A percentile compares a stretch with the other conserved stretches of the same genome.
These are phyloP conservation scores for Salvelinus alpinus DNA, from an alignment of 2,113 vertebrate species.

Conservation along the genomic window DNA sequence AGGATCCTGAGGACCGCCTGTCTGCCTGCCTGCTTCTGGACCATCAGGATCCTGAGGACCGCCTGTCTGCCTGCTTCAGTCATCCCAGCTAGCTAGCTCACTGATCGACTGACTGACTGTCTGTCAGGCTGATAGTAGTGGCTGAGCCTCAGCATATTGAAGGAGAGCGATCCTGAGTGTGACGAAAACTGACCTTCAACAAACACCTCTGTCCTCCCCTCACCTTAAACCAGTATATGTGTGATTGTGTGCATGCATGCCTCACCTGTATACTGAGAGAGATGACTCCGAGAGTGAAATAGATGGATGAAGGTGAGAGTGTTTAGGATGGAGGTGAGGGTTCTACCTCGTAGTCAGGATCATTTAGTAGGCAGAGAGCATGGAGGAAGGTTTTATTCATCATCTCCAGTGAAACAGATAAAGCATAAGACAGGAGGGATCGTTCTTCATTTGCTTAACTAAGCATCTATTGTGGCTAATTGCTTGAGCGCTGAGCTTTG, in stretches of 20 bases:
- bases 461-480: conserved; percentile 31
- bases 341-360: not conserved
- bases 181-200: not conserved
- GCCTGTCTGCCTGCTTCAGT: not conserved
- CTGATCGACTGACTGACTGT: not conserved
- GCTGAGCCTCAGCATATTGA: not conserved
- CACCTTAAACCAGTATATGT: not conserved
- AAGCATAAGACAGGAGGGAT: not conserved
- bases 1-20: too few relatives aligned
- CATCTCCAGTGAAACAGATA: conserved; percentile 14
- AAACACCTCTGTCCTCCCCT: not conserved
- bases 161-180: not conserved
- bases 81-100: not conserved
- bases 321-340: not conserved
- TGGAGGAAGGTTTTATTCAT: conserved; percentile 22
- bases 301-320: not conserved
- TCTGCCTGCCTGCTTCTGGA: not conserved
- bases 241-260: not conserved
- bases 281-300: not conserved
- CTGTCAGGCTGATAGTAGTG: not conserved
- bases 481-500: conserved; percentile 16
- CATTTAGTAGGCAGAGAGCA: not conserved
- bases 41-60: too few relatives aligned
- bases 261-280: not conserved
- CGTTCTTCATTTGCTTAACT: conserved; percentile 20